Base-by-base conservation (phyloP, 1,140 invertebrate species). In the Tetramorium parvispinum region DNA sequence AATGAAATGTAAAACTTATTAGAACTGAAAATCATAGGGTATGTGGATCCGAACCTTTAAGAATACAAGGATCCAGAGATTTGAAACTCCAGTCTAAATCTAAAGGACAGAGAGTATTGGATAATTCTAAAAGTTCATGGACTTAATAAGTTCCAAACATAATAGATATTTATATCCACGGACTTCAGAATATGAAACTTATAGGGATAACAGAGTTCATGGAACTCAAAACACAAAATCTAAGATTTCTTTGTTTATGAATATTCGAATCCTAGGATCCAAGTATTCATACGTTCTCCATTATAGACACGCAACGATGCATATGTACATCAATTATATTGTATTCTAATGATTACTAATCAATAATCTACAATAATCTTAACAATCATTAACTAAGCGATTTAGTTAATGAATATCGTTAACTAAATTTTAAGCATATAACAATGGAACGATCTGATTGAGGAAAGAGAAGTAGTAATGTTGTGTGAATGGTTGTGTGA, bases 281-380 rank as follows among this genome's bases (percentile, higher is more conserved):
- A 78, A 7, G 66, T 76, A 86, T 81, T 82, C 71, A 73, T 51
- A 85, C 27, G 65, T 82, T 86, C 65, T 78, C 51, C 81, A 73
- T 66, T 66, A 75, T 71, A 68, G 46, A 70, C 68, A 81, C 59
- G 75, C 79, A 87, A 76, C 55, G 86, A 90, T 89, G 83, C 86
- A 91, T 85, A 87, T 91, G 85, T 90, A 91, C 90, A 91, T 92
- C 91, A 92, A 92, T 89, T 92, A 92, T 93, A 93, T 94, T 92
- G 92, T 94, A 94, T 92, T 93, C 88, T 93, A 94, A 94, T 90
- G 89, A 91, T 93, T 94, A 93, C 89, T 93, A 94, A 93, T 92
- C 88, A 92, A 85, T 91, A 93, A 91, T 93, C 92, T 94, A 93
- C 92, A 92, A 93, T 94, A 94, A 94, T 93, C 93, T 93, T 92